Percentiles rank a stretch among this genome's conserved stretches.
Evolutionary conservation across 2,888 invertebrate genomes (phyloP).

Genomic region (Tolmerus cingulatus): DNA sequence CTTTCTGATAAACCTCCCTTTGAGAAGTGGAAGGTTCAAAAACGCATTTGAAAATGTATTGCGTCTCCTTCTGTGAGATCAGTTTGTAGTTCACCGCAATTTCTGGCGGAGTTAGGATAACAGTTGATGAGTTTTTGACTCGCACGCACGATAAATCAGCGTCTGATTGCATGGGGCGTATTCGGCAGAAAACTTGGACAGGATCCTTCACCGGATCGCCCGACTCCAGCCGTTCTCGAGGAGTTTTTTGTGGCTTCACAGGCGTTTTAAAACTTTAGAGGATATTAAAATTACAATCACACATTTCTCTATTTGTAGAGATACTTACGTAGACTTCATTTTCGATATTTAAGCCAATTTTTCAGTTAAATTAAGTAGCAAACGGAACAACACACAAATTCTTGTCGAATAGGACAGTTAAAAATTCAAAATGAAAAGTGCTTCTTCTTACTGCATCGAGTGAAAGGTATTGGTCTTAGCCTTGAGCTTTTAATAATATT

Average conservation of each 20-base stretch:
- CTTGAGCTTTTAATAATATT: too few species aligned
- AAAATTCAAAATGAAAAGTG: too few species aligned
- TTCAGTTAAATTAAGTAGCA: too few species aligned
- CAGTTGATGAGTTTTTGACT: slow-evolving; percentile 73
- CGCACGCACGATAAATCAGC: slow-evolving; percentile 74
- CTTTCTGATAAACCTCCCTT: slow-evolving; percentile 79
- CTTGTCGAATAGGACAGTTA: too few species aligned
- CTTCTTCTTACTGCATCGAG: too few species aligned
- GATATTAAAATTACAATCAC: not conserved
- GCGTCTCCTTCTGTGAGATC: slow-evolving; percentile 72
- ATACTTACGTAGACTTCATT: not conserved
- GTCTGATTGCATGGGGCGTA: slow-evolving; percentile 79
- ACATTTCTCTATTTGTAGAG: not conserved
- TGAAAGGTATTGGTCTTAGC: too few species aligned
- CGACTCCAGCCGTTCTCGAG: not conserved
- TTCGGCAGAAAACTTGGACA: slow-evolving; percentile 87
- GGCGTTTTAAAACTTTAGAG: not conserved
- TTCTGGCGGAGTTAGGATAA: slow-evolving; percentile 73
- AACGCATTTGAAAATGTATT: slow-evolving; percentile 83
- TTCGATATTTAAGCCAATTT: too few species aligned
- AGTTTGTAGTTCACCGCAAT: slow-evolving; percentile 70
- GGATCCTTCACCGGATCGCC: slow-evolving; percentile 69
- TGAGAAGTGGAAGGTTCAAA: slow-evolving; percentile 84
- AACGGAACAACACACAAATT: too few species aligned
- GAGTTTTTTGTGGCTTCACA: not conserved